These are phyloP conservation scores for Harpegnathos saltator DNA, from an alignment of 1,140 invertebrate genomes.

Conservation along the genomic window DNA sequence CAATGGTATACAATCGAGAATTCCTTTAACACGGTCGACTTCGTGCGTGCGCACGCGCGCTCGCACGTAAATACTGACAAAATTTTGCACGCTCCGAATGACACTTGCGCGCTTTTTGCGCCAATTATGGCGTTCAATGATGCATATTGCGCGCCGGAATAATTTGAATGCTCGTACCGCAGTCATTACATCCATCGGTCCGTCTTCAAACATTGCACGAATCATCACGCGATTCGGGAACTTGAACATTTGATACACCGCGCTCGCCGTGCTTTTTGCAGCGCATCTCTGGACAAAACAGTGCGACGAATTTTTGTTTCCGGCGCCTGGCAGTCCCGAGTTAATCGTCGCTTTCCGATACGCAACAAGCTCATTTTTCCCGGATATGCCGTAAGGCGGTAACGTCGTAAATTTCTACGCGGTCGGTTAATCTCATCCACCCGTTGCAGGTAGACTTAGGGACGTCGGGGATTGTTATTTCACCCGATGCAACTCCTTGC, in stretches of 20 bases:
- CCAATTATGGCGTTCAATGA: background rate
- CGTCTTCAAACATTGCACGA: too few relatives aligned
- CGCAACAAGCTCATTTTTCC: slow-evolving; percentile 49
- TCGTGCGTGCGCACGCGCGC: too few relatives aligned
- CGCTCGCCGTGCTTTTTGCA: background rate
- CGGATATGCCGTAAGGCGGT: slow-evolving; percentile 12
- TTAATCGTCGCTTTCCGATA: slow-evolving; percentile 24
- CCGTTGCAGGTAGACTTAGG: slow-evolving; percentile 41
- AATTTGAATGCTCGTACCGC: background rate
- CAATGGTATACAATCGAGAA: slow-evolving; percentile 2
- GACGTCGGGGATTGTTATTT: slow-evolving; percentile 53
- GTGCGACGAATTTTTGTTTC: slow-evolving; percentile 3
- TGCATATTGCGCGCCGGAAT: background rate
- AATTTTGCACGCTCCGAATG: slow-evolving; percentile 18
- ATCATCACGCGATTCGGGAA: background rate
- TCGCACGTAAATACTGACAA: background rate
- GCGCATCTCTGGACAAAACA: slow-evolving; percentile 2
- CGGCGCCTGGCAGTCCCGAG: background rate
- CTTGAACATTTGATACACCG: background rate
- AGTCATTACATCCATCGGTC: background rate
- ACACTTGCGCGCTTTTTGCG: background rate
- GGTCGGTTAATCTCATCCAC: slow-evolving; percentile 40
- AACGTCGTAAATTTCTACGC: slow-evolving; percentile 31
- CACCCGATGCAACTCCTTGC: slow-evolving; percentile 20
- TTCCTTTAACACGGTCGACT: background rate